Evolutionary conservation across 2,888 invertebrate species (phyloP).

Genomic region (Drosophila robusta): DNA sequence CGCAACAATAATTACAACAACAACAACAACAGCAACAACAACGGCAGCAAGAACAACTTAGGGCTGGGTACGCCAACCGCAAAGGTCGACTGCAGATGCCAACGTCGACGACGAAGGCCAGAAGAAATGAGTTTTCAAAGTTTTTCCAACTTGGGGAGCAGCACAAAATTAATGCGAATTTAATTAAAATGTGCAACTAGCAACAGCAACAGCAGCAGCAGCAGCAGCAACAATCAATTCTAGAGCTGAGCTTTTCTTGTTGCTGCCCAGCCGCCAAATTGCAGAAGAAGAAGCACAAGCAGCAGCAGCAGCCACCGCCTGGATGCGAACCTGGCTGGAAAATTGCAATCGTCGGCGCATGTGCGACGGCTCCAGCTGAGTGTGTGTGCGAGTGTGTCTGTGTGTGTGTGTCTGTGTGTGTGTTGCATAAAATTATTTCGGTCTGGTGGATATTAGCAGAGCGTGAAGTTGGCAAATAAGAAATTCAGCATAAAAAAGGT

Average conservation of each 20-base stretch:
- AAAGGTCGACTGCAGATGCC: conserved; percentile 78
- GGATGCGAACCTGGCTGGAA: conserved; percentile 55
- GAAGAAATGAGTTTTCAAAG: conserved; percentile 78
- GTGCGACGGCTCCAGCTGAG: conserved; percentile 58
- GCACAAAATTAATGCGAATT: conserved; percentile 78
- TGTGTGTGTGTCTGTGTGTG: conserved; percentile 73
- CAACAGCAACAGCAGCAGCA: conserved; percentile 60
- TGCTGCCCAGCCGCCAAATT: conserved; percentile 67
- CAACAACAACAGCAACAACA: conserved; percentile 42
- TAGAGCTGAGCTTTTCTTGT: conserved; percentile 74
- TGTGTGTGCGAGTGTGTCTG: conserved; percentile 8
- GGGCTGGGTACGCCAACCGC: conserved; percentile 75
- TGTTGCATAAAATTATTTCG: conserved; percentile 85
- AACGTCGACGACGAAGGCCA: conserved; percentile 57
- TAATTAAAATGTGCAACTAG: conserved; percentile 80
- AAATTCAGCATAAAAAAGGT: conserved; percentile 74
- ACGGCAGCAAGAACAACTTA: conserved; percentile 48
- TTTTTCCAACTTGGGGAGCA: conserved; percentile 68
- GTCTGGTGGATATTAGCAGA: conserved; percentile 85
- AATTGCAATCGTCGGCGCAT: conserved; percentile 71
- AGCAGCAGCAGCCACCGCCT: conserved; percentile 47
- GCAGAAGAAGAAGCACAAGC: conserved; percentile 37
- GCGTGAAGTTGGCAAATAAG: conserved; percentile 85
- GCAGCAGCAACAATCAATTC: conserved; percentile 55
- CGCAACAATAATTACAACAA: conserved; percentile 80